phyloP scores from a whole-genome alignment of 2,888 invertebrate genomes.

The Apotomis turbidana region DNA sequence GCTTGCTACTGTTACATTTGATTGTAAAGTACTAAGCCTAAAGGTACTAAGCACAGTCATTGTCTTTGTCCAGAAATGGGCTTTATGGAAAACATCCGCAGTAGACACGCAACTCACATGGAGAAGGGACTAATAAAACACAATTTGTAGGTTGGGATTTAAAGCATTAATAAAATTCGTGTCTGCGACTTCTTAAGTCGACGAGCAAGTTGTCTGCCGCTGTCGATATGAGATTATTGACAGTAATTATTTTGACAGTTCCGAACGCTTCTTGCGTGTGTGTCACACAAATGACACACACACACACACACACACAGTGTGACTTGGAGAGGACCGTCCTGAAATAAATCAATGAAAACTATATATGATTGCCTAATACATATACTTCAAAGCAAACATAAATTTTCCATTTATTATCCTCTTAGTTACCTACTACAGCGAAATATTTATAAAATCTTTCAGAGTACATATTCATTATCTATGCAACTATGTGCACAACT shows the following conservation, averaged over 20 bases:
- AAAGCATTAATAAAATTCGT: constrained; percentile 1
- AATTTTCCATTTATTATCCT: too few relatives aligned
- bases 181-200: constrained; percentile 20
- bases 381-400: too few relatives aligned
- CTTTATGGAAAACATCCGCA: background rate
- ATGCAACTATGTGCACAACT: too few relatives aligned
- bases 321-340: too few relatives aligned
- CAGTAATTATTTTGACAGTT: constrained; percentile 72
- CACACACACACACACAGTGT: too few relatives aligned
- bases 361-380: too few relatives aligned
- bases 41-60: background rate
- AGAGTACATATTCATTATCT: too few relatives aligned
- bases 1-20: background rate
- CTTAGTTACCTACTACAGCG: too few relatives aligned
- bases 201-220: constrained; percentile 49
- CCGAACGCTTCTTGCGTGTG: constrained; percentile 48
- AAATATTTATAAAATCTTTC: too few relatives aligned
- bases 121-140: background rate
- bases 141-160: background rate
- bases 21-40: background rate
- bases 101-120: background rate
- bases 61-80: background rate
- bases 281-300: background rate
- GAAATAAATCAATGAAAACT: too few relatives aligned
- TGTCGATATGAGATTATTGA: constrained; percentile 64